phyloP scores from a whole-genome alignment of 2,113 vertebrate species.

The Leiothrix lutea region DNA sequence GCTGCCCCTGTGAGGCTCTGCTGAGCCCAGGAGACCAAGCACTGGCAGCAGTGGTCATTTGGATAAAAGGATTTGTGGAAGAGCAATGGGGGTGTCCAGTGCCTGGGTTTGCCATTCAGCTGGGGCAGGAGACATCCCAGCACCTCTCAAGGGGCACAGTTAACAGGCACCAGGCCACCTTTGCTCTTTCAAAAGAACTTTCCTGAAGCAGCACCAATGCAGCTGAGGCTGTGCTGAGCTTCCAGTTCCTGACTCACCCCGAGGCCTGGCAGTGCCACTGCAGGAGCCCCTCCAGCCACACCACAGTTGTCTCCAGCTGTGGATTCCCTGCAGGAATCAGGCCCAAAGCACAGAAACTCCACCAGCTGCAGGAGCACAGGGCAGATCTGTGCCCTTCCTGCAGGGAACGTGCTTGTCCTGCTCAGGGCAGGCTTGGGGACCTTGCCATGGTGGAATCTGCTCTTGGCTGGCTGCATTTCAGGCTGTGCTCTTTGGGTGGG shows the following conservation, averaged over 20 bases:
- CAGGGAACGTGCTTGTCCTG: neutral
- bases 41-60: fast-evolving
- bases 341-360: neutral
- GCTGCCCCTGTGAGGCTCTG: neutral
- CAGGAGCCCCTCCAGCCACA: neutral
- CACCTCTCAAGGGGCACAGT: neutral
- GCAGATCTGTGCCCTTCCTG: neutral
- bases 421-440: neutral
- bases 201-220: neutral
- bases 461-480: fast-evolving
- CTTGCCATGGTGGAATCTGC: neutral
- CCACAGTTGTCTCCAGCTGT: fast-evolving
- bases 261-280: neutral
- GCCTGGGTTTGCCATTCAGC: neutral
- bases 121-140: neutral
- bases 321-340: neutral
- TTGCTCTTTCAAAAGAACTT: neutral
- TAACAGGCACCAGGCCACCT: neutral
- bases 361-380: neutral
- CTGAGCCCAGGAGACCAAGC: neutral
- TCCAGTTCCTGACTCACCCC: fast-evolving
- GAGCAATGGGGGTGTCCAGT: neutral
- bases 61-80: neutral
- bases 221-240: neutral
- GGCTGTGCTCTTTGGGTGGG: neutral